Base-by-base conservation (phyloP, 2,797 vertebrate species). In the Fistularia commersonii region DNA sequence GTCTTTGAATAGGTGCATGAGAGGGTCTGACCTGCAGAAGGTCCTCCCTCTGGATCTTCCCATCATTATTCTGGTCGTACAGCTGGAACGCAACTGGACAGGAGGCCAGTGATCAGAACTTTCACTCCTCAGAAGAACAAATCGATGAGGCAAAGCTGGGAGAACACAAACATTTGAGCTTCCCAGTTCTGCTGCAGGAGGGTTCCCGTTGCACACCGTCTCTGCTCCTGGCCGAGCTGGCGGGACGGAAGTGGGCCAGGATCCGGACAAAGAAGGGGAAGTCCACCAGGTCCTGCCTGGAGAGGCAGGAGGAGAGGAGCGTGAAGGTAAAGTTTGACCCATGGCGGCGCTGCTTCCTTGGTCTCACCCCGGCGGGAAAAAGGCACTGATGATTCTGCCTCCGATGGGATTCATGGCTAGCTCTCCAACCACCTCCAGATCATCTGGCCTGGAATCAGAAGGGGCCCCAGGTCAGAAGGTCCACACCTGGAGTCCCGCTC, bases 21-120 rank as follows among this genome's bases (percentile, higher is more conserved):
- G 5, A 11, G 38, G 10, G 38, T 11, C 81, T 48, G 6, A 94
- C 93, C 91, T 93, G 85, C 1, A 92, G 65, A 55, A 93, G 91
- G 52, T 93, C 92, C 0, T 47, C 54, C 65, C 83, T 82, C 40
- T 92, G 93, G 63, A 93, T 93, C 69, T 90, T 91, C 6, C 91
- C 92, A 6, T 93, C 93, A 11, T 77, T 32, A 69, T 94, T 92
- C 71, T 79, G 84, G 54, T 93, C 92, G 0, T 92, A 93, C 36
- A 93, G 51, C 72, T 89, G 88, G 68, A 94, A 93, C 7, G 84
- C 91, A 74, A 93, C 92, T 93, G 51, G 23, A 57, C 12, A 51
- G 33, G 4, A 32, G 8, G 8, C 11, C 9, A 6, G 5, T 5
- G 31, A 31, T 13, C 37, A 13, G 37, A 23, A 23, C 23, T 4